A percentile compares a stretch with the other conserved stretches of the same genome.
Evolutionary conservation across 2,113 vertebrate species (phyloP).

Genomic region (Muscicapa adusta): DNA sequence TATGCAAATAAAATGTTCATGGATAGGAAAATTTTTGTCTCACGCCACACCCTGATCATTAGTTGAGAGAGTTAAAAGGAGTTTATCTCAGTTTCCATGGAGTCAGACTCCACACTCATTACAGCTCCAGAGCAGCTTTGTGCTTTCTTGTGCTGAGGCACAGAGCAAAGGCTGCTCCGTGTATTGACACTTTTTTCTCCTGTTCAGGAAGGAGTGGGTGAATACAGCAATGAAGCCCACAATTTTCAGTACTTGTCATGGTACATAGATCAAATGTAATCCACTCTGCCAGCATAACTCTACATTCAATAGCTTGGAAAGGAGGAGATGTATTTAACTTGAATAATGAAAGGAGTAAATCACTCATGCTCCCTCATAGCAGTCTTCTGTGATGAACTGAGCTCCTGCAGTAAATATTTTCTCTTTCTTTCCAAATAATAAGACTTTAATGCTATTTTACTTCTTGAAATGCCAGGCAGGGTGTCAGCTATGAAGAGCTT

Average conservation of each 20-base stretch:
- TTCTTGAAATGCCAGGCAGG: not conserved
- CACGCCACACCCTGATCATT: not conserved
- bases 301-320: conserved; percentile 48
- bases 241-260: conserved; percentile 66
- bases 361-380: conserved; percentile 34
- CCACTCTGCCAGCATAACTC: conserved; percentile 49
- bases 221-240: conserved; percentile 59
- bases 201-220: conserved; percentile 64
- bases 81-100: conserved; percentile 58
- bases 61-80: conserved; percentile 43
- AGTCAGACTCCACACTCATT: conserved; percentile 53
- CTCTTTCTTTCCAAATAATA: not conserved
- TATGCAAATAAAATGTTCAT: conserved; percentile 8
- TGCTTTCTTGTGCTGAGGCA: conserved; percentile 39
- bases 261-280: conserved; percentile 62
- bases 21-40: conserved; percentile 29
- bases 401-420: conserved; percentile 15
- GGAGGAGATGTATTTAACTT: conserved; percentile 61
- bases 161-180: conserved; percentile 63
- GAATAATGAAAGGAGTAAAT: conserved; percentile 57
- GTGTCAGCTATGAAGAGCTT: not conserved
- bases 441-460: not conserved
- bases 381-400: not conserved
- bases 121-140: conserved; percentile 27
- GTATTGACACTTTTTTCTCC: conserved; percentile 61